Base-by-base conservation (phyloP, 2,797 vertebrate species). In the Acestrorhynchus altus region DNA sequence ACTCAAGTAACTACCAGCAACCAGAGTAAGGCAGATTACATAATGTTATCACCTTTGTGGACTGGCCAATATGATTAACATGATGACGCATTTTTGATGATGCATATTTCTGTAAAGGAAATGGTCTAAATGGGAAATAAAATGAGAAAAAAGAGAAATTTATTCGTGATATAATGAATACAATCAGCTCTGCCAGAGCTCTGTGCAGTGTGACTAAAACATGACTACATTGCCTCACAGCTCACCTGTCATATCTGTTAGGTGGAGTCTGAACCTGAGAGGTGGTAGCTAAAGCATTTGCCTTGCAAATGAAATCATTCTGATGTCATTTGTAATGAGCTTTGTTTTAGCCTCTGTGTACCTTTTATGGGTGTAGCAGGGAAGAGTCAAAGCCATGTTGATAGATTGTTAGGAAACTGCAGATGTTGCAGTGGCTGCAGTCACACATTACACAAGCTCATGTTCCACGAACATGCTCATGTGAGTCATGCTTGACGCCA, bases 291-390 rank as follows among this genome's bases (percentile, higher is more conserved):
- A 54, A 72, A 51, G 6, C 42, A 65, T 72, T 76, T 72, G 73
- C 52, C 31, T 72, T 72, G 67, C 74, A 76, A 80, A 80, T 35
- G 31, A 35, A 2, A 35, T 44, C 26, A 59, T 74, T 71, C n/a
- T 68, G 13, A 20, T 60, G n/a, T n/a, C n/a, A n/a, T n/a, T n/a
- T n/a, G 15, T 64, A 63, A 77, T 49, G 51, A 31, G 20, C 61
- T 47, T 31, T 31, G n/a, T 61, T 77, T 47, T 15, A 26, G 47
- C 26, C 1, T 76, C 66, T 35, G 12, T 15, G 22, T 57, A 52
- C 47, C 63, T 75, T 39, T 66, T 47, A 69, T 28, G n/a, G 39
- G 64, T 35, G 52, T 76, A 68, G 52, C 47, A 59, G 8, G 28
- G 51, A 16, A 77, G n/a, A 47, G 15, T 69, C 39, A 35, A 70